These are phyloP conservation scores for Oopsacas minuta DNA, from an alignment of 37 sponge, comb jelly and placozoan species.

Conservation along the genomic window DNA sequence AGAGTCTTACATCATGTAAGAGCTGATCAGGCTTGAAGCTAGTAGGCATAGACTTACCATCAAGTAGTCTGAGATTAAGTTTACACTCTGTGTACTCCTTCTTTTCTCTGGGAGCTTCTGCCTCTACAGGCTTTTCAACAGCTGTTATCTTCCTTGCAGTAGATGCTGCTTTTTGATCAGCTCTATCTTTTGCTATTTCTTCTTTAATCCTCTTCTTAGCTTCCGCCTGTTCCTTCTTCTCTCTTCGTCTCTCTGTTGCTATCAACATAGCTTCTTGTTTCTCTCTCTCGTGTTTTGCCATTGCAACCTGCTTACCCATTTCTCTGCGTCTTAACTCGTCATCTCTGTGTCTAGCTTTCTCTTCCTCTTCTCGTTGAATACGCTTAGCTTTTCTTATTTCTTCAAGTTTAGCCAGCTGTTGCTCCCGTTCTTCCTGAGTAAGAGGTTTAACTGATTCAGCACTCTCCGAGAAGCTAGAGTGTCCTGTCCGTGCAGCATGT, in stretches of 20 bases:
- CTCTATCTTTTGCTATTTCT: constrained; percentile 2
- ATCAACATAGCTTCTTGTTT: not conserved
- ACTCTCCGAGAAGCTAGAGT: constrained; percentile 5
- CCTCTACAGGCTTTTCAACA: not conserved
- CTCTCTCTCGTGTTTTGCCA: not conserved
- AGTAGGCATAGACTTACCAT: not conserved
- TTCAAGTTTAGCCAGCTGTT: not conserved
- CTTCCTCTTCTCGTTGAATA: constrained; percentile 1
- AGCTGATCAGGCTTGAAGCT: not conserved
- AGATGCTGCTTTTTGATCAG: not conserved
- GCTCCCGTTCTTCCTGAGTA: not conserved
- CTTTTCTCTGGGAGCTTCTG: not conserved
- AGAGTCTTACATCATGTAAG: not conserved
- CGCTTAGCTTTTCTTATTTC: not conserved
- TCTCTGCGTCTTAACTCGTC: not conserved
- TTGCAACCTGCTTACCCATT: not conserved
- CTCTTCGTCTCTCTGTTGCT: not conserved
- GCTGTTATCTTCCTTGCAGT: not conserved
- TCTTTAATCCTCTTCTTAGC: constrained; percentile 15
- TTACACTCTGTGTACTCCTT: constrained; percentile 20
- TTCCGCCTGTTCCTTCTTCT: not conserved
- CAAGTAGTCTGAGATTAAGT: constrained; percentile 8
- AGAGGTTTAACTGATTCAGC: not conserved
- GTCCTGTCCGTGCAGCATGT: not conserved
- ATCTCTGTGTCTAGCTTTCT: not conserved